Evolutionary conservation across 2,113 vertebrate genomes (phyloP).

Genomic region (Corvus hawaiiensis): DNA sequence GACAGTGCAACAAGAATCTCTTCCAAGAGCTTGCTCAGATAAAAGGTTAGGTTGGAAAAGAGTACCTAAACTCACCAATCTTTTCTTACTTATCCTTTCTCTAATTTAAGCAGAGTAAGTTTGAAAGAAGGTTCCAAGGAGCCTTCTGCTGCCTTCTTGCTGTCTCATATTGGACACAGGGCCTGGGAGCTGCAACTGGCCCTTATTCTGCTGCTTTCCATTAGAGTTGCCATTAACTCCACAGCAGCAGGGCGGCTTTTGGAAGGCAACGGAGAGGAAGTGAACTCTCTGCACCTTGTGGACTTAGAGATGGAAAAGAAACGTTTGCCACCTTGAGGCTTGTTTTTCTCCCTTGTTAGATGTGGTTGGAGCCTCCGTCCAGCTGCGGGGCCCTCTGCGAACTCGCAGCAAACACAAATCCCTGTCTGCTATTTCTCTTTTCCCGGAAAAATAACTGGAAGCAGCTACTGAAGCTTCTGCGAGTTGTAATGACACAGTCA

Average conservation of each 20-base stretch:
- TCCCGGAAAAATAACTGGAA: neutral
- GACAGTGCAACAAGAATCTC: neutral
- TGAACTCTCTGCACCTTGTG: neutral
- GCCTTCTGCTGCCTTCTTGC: neutral
- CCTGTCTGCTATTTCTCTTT: neutral
- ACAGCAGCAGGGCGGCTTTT: neutral
- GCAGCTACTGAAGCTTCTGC: neutral
- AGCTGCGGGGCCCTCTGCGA: neutral
- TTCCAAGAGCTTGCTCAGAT: neutral
- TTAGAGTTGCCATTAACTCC: neutral
- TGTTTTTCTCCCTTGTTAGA: neutral
- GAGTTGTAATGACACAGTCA: neutral
- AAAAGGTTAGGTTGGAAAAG: neutral
- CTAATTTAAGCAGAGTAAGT: neutral
- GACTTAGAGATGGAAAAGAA: neutral
- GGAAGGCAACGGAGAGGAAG: neutral
- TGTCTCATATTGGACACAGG: fast-evolving
- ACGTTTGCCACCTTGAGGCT: neutral
- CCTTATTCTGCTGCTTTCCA: neutral
- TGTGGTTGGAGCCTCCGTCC: neutral
- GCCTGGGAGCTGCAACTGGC: neutral
- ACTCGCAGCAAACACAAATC: fast-evolving
- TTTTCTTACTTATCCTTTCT: neutral
- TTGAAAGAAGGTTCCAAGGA: neutral
- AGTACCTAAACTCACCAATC: fast-evolving